phyloP scores from a whole-genome alignment of 2,888 invertebrate genomes.

The Formica aserva region DNA sequence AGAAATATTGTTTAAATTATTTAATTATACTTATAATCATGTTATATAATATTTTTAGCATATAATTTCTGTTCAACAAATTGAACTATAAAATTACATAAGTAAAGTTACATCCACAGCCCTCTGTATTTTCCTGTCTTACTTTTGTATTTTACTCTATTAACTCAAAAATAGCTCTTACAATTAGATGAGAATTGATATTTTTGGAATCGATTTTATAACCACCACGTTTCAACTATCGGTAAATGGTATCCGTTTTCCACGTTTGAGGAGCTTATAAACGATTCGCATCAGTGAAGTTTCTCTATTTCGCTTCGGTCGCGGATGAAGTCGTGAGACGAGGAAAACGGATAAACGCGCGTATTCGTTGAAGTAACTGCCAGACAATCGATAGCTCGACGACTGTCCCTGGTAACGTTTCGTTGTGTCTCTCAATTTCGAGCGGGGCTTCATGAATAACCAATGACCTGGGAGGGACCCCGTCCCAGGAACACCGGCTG shows the following conservation, averaged over 20 bases:
- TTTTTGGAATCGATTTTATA: not conserved
- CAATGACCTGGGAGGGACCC: slow-evolving; percentile 79
- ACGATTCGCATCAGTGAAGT: slow-evolving; percentile 38
- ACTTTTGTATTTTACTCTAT: not conserved
- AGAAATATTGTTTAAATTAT: not conserved
- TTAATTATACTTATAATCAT: not conserved
- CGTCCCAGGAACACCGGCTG: slow-evolving; percentile 82
- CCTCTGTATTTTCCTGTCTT: not conserved
- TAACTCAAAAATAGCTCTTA: not conserved
- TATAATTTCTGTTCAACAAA: not conserved
- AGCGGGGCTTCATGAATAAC: slow-evolving; percentile 80
- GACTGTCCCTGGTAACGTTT: slow-evolving; percentile 77
- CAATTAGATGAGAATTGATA: not conserved
- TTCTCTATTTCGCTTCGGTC: slow-evolving; percentile 39
- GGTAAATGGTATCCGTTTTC: not conserved
- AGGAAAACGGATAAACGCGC: slow-evolving; percentile 73
- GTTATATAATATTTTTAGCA: not conserved
- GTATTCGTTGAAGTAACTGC: slow-evolving; percentile 81
- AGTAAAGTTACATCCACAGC: not conserved
- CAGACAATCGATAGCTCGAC: slow-evolving; percentile 83
- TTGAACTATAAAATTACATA: not conserved
- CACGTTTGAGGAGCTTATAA: slow-evolving; percentile 9
- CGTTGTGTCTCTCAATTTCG: slow-evolving; percentile 84
- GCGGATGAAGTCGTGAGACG: slow-evolving; percentile 38
- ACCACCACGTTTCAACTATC: not conserved